Evolutionary conservation across 2,888 invertebrate genomes (phyloP), one percentile per base, ranked within the genome.

Genomic region (Dolomedes plantarius): DNA sequence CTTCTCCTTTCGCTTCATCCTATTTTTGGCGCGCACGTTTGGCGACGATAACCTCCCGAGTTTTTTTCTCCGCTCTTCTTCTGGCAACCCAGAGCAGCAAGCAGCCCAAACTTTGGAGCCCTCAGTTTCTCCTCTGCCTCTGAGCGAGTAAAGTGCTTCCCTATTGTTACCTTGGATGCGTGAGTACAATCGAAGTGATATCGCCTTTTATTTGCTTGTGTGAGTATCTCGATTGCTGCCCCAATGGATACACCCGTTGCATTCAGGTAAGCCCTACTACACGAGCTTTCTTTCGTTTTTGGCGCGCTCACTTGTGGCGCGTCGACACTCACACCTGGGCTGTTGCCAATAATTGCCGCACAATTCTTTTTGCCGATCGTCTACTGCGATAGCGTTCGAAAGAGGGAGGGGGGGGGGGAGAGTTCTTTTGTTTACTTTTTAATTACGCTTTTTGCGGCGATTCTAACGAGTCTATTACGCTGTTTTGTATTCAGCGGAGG

Each of bases 181-280:
- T 5, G 56, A 23, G 11, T 11, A 23, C n/a, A 56, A 56, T 56
- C n/a, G n/a, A 23, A 56, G 56, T 46, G 46, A 46, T 46, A 46
- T 19, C 56, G 56, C 56, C 56, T 23, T 56, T 56, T 56, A 56
- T 56, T 56, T 56, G 23, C 56, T 23, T 56, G 19, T 23, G 56
- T 56, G 56, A 56, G 23, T 68, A 16, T 68, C 29, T 29, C 68
- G 41, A 64, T 71, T 50, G 23, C 46, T 46, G 72, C 62, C 75
- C 50, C 83, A 72, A 85, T 85, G 83, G 83, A 85, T 85, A 85
- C 31, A 67, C 65, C 83, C 77, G 56, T 11, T 56, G 56, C 69
- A 36, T 83, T 56, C 83, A 85, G 83, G 83, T 85, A 85, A 85
- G 83, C 77, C 29, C 41, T 16, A 67, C 46, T 50, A 69, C 83